Conservation (phyloP, 1,140 invertebrate species). For the Eupristina koningsbergeri region DNA sequence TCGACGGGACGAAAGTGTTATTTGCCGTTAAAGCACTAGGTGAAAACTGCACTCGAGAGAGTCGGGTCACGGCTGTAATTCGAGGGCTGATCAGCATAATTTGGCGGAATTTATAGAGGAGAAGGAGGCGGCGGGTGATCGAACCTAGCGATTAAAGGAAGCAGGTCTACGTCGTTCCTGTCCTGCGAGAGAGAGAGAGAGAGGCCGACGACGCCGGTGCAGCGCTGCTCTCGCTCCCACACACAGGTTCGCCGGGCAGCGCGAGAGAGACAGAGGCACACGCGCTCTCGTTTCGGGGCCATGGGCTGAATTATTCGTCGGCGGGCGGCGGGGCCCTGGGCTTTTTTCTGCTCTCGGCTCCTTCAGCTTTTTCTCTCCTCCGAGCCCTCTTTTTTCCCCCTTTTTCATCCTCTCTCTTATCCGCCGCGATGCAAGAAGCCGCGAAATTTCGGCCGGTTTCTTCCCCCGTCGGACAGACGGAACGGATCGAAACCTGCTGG, state of each 20-base stretch:
- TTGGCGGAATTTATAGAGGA: background rate
- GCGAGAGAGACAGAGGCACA: background rate
- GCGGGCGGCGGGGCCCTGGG: conserved; percentile 35
- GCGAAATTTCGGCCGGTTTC: conserved; percentile 56
- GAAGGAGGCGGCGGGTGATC: background rate
- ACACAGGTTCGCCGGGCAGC: background rate
- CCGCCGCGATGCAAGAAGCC: conserved; percentile 42
- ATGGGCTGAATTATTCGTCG: conserved; percentile 43
- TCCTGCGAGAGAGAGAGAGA: background rate
- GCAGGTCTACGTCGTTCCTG: background rate
- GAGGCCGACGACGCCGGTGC: conserved; percentile 5
- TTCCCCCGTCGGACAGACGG: conserved; percentile 54
- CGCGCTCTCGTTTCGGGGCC: conserved; percentile 11
- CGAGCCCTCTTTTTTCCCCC: conserved; percentile 2
- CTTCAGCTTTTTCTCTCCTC: background rate
- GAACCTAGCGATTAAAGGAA: conserved; percentile 29
- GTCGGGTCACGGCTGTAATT: conserved; percentile 29
- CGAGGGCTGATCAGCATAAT: conserved; percentile 13
- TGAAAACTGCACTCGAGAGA: background rate
- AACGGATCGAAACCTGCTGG: conserved; percentile 57
- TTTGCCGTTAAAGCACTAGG: background rate
- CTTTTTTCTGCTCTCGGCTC: conserved; percentile 49
- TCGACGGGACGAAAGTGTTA: background rate
- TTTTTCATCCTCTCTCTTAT: conserved; percentile 33
- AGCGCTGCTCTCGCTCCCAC: background rate